Conservation (phyloP, 2,888 invertebrate species). For the Candidula unifasciata region DNA sequence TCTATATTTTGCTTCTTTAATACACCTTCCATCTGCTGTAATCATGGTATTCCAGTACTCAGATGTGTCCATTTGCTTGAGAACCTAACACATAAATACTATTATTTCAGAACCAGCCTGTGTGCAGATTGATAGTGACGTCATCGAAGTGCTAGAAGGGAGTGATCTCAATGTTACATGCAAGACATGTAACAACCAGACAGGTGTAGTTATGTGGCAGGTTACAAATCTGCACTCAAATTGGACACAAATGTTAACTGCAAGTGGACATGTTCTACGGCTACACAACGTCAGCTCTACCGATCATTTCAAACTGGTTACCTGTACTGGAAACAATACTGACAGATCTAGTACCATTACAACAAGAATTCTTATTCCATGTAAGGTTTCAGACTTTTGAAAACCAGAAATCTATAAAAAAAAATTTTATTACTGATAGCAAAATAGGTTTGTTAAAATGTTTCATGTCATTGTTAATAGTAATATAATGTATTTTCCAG, state of each 20-base stretch:
- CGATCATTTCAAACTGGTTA: slow-evolving; percentile 4
- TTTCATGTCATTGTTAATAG: too few species aligned
- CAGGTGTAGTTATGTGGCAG: background rate
- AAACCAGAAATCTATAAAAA: too few species aligned
- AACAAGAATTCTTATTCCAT: background rate
- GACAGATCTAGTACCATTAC: background rate
- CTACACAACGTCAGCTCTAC: slow-evolving; percentile 11
- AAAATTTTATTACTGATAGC: too few species aligned
- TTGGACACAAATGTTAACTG: background rate
- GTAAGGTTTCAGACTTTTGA: background rate
- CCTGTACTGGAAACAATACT: slow-evolving; percentile 17
- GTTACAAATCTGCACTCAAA: background rate
- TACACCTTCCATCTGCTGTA: too few species aligned
- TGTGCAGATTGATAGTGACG: background rate
- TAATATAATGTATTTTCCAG: too few species aligned
- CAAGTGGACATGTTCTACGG: background rate
- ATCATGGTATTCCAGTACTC: too few species aligned
- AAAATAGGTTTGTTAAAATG: too few species aligned
- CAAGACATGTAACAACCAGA: background rate
- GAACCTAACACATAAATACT: too few species aligned
- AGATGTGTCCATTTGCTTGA: too few species aligned
- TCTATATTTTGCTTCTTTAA: too few species aligned
- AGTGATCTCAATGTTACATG: background rate
- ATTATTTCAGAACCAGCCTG: background rate
- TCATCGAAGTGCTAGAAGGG: background rate